Conservation (phyloP, 1,140 invertebrate genomes). For the Drosophila tristis region DNA sequence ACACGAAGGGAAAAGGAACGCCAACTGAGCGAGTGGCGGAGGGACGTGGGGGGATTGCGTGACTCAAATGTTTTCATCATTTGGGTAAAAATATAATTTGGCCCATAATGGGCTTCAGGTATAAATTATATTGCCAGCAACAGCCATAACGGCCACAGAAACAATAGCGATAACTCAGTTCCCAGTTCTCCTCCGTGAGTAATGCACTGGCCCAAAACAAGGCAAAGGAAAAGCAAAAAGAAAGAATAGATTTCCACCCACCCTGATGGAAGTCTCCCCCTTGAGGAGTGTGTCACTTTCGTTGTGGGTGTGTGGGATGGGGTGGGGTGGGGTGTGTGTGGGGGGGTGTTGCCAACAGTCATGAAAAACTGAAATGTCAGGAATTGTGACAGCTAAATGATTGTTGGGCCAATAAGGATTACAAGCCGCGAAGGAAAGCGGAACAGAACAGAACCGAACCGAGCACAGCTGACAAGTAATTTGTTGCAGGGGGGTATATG, state of each 20-base stretch:
- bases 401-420: constrained; percentile 54
- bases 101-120: constrained; percentile 55
- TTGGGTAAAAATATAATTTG: constrained; percentile 66
- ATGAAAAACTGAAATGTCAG: constrained; percentile 67
- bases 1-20: constrained; percentile 8
- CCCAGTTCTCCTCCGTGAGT: constrained; percentile 29
- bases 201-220: constrained; percentile 41
- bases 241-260: constrained; percentile 11
- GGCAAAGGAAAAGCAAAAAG: background rate
- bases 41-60: constrained; percentile 36
- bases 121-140: constrained; percentile 57
- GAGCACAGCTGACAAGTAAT: background rate
- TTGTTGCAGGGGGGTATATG: background rate
- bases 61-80: constrained; percentile 68
- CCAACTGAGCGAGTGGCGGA: background rate
- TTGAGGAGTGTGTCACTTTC: constrained; percentile 9
- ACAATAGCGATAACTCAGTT: constrained; percentile 19
- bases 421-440: constrained; percentile 1
- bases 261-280: background rate
- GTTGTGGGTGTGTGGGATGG: constrained; percentile 7
- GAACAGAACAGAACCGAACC: background rate
- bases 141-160: constrained; percentile 32
- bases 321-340: background rate
- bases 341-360: constrained; percentile 41
- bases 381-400: constrained; percentile 67